Conservation (phyloP, 2,113 vertebrate species). For the Chunga burmeisteri region DNA sequence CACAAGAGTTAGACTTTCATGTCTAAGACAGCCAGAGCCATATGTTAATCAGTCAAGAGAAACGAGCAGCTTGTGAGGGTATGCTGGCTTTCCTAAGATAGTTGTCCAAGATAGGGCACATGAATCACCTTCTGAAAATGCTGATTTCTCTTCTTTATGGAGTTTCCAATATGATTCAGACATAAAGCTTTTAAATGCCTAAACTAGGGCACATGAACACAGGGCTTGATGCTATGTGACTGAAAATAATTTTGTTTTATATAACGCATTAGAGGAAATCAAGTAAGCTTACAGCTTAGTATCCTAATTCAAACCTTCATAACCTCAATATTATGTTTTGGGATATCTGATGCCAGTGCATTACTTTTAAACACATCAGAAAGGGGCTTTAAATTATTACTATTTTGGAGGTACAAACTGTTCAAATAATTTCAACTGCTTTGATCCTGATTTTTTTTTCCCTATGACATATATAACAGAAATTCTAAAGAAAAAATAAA, state of each 20-base stretch:
- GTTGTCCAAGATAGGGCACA: neutral
- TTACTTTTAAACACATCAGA: neutral
- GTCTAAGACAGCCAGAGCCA: neutral
- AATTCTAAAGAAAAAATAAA: neutral
- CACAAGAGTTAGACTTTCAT: neutral
- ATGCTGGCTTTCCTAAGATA: neutral
- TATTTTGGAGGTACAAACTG: neutral
- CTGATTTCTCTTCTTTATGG: neutral
- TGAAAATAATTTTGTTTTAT: neutral
- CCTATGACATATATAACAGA: neutral
- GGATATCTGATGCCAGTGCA: neutral
- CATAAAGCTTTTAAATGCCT: neutral
- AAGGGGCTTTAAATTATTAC: neutral
- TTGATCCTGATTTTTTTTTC: neutral
- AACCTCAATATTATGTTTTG: neutral
- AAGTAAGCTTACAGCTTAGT: neutral
- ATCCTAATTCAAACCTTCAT: neutral
- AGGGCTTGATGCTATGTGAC: neutral
- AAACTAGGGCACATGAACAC: neutral
- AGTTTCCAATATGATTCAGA: neutral
- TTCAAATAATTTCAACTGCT: neutral
- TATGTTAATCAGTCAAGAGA: neutral
- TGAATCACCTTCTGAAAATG: neutral
- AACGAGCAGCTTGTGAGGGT: neutral
- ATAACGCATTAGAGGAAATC: neutral